Evolutionary conservation across 2,888 invertebrate species (phyloP).

Genomic region (Pegoplata infirma): DNA sequence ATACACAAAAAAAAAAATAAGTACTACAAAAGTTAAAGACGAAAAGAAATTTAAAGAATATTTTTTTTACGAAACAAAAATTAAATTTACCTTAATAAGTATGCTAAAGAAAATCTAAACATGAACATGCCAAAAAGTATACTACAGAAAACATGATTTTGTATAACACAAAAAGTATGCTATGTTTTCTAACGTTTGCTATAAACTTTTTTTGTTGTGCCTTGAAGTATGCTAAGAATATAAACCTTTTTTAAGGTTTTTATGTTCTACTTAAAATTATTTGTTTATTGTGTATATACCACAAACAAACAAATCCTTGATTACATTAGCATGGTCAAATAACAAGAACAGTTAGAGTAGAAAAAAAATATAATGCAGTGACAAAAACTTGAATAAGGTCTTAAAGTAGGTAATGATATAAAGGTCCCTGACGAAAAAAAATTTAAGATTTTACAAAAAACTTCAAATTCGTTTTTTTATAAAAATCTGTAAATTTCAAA

Average conservation of each 20-base stretch:
- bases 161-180: neutral
- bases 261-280: slow-evolving; percentile 18
- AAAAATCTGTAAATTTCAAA: too few relatives aligned
- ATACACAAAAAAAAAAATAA: slow-evolving; percentile 15
- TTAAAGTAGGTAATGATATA: too few relatives aligned
- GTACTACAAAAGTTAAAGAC: neutral
- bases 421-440: too few relatives aligned
- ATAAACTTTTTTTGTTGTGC: slow-evolving; percentile 7
- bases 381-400: too few relatives aligned
- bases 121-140: slow-evolving; percentile 1
- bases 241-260: neutral
- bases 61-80: neutral
- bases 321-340: slow-evolving; percentile 26
- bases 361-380: too few relatives aligned
- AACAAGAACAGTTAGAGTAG: too few relatives aligned
- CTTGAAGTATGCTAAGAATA: slow-evolving; percentile 28
- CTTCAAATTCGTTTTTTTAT: too few relatives aligned
- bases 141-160: slow-evolving; percentile 2
- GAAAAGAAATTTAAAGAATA: neutral
- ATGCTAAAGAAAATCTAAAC: slow-evolving; percentile 23
- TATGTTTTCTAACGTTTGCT: too few relatives aligned
- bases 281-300: slow-evolving; percentile 38
- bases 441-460: too few relatives aligned
- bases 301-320: slow-evolving; percentile 31
- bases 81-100: slow-evolving; percentile 29